Percentiles rank a stretch among this genome's conserved stretches.
These are phyloP conservation scores for Gambelia wislizenii DNA, from an alignment of 2,797 vertebrate species.

Conservation along the genomic window DNA sequence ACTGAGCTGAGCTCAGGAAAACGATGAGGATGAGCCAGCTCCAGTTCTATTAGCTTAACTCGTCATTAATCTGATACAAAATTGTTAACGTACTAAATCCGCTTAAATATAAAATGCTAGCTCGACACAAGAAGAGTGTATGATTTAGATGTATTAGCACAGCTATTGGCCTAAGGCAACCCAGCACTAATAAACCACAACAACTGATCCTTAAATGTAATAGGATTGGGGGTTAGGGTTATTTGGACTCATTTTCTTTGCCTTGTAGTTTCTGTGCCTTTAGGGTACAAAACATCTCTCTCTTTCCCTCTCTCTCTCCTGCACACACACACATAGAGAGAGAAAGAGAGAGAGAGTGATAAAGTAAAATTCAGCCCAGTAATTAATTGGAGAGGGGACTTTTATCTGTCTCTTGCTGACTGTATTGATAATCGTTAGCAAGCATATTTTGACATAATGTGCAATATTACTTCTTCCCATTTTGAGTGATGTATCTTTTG, in stretches of 20 bases:
- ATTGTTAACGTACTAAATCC: conserved; percentile 73
- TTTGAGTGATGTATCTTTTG: not conserved
- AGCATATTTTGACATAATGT: not conserved
- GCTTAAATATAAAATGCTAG: conserved; percentile 69
- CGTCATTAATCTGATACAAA: conserved; percentile 70
- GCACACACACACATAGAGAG: not conserved
- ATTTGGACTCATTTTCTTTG: not conserved
- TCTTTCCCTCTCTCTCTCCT: not conserved
- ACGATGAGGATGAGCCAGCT: conserved; percentile 61
- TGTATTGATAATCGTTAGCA: not conserved
- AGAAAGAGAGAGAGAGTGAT: no score
- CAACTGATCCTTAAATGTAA: not conserved
- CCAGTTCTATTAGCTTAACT: conserved; percentile 68
- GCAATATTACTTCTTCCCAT: not conserved
- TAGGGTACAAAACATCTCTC: not conserved
- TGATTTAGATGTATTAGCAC: conserved; percentile 62
- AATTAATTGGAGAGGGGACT: not conserved
- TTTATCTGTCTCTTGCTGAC: not conserved
- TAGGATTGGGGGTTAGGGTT: conserved; percentile 16
- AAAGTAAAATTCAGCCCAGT: not conserved
- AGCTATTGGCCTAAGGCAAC: not conserved
- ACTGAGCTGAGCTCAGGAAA: conserved; percentile 55
- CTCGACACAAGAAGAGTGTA: conserved; percentile 55
- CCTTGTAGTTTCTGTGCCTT: conserved; percentile 5
- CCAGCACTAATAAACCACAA: not conserved